These are phyloP conservation scores for Pollimyrus isidori DNA, from an alignment of 2,113 vertebrate genomes.

Conservation along the genomic window DNA sequence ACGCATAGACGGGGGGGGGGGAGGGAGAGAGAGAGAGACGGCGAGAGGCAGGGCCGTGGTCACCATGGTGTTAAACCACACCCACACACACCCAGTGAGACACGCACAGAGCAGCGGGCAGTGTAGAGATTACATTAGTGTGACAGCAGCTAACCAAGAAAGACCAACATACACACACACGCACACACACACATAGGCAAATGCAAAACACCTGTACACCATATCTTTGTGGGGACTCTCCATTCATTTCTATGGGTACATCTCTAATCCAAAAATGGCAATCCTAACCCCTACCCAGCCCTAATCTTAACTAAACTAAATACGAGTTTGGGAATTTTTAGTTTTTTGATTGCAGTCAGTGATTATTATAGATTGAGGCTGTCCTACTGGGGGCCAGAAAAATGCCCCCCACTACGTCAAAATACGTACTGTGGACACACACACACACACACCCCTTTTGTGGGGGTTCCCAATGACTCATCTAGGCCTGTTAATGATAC, in stretches of 20 bases:
- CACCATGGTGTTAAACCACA: not conserved
- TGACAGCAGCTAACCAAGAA: not conserved
- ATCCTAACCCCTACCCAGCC: too few relatives aligned
- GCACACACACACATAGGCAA: not conserved
- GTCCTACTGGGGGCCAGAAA: too few relatives aligned
- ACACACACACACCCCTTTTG: not conserved
- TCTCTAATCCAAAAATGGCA: too few relatives aligned
- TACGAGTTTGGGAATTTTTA: too few relatives aligned
- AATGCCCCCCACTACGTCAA: not conserved
- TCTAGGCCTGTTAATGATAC: not conserved
- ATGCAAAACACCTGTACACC: not conserved
- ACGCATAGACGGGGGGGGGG: slow-evolving; percentile 38
- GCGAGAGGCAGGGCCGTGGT: slow-evolving; percentile 31
- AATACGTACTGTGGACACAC: not conserved
- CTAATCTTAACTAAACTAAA: too few relatives aligned
- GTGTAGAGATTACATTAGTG: not conserved
- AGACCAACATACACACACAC: not conserved
- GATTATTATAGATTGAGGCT: too few relatives aligned
- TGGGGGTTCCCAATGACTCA: not conserved
- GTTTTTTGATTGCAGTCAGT: too few relatives aligned
- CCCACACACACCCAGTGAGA: not conserved
- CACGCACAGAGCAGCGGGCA: not conserved
- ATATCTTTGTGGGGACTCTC: too few relatives aligned
- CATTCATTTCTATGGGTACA: too few relatives aligned
- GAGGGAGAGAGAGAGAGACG: slow-evolving; percentile 18